Conservation (phyloP, 2,888 invertebrate species). For the Cosmopolites sordidus region DNA sequence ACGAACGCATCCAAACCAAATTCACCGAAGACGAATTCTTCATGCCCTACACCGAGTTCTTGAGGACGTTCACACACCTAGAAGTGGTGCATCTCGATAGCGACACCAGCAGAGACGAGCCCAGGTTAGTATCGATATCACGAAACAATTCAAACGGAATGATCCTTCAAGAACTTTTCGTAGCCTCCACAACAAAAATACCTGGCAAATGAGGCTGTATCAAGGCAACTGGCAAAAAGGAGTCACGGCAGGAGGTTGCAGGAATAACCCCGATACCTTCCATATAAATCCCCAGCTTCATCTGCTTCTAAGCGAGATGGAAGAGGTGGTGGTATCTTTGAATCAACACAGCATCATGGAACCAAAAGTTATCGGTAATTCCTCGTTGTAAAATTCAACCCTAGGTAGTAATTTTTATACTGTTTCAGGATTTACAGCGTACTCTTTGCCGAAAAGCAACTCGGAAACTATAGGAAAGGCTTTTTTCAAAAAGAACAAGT, state of each 20-base stretch:
- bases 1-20: conserved; percentile 63
- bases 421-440: conserved; percentile 68
- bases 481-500: conserved; percentile 82
- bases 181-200: conserved; percentile 69
- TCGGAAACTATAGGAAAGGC: conserved; percentile 73
- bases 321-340: conserved; percentile 78
- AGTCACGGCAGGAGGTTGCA: conserved; percentile 81
- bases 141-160: background rate
- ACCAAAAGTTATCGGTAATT: conserved; percentile 74
- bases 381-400: too few species aligned
- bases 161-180: background rate
- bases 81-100: conserved; percentile 59
- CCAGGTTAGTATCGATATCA: conserved; percentile 36
- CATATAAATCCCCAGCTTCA: conserved; percentile 91
- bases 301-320: conserved; percentile 71
- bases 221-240: conserved; percentile 77
- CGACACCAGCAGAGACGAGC: conserved; percentile 82
- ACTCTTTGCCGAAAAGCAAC: conserved; percentile 64
- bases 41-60: conserved; percentile 80
- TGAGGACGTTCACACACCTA: conserved; percentile 74
- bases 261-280: conserved; percentile 87
- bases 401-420: too few species aligned
- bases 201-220: conserved; percentile 84
- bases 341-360: conserved; percentile 90
- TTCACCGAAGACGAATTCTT: conserved; percentile 49